These are phyloP conservation scores for Spicauda simplicius DNA, from an alignment of 2,888 invertebrate genomes.

Conservation along the genomic window DNA sequence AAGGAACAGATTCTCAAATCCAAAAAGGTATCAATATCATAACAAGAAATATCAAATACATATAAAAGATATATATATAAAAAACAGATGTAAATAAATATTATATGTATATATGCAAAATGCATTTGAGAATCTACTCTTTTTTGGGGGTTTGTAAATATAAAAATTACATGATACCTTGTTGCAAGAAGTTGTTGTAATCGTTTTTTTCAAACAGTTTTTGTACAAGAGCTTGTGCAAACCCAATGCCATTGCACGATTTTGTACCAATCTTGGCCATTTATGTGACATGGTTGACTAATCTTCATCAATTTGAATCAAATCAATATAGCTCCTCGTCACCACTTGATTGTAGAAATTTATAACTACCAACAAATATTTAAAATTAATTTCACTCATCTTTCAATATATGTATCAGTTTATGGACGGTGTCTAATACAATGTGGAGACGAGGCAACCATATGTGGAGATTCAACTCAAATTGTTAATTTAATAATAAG, in stretches of 20 bases:
- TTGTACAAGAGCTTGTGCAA: conserved; percentile 60
- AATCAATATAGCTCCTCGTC: conserved; percentile 67
- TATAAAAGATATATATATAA: too few relatives aligned
- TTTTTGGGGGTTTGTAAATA: not conserved
- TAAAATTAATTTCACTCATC: not conserved
- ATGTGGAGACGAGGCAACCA: conserved; percentile 68
- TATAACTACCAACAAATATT: conserved; percentile 66
- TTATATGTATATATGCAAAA: not conserved
- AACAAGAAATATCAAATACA: too few relatives aligned
- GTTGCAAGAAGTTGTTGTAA: conserved; percentile 71
- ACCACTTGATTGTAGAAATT: conserved; percentile 64
- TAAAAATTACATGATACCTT: conserved; percentile 65
- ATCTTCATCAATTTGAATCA: conserved; percentile 49
- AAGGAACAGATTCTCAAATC: too few relatives aligned
- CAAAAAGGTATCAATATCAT: too few relatives aligned
- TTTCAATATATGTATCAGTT: not conserved
- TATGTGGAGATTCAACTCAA: conserved; percentile 62
- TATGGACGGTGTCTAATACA: not conserved
- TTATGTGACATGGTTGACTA: conserved; percentile 68
- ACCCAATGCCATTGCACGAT: conserved; percentile 51
- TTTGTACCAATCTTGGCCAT: conserved; percentile 60
- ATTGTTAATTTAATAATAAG: not conserved
- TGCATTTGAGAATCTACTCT: not conserved
- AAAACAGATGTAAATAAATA: too few relatives aligned
- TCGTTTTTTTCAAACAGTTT: conserved; percentile 63